phyloP scores from a whole-genome alignment of 2,888 invertebrate genomes.

The Malthinus flaveolus region DNA sequence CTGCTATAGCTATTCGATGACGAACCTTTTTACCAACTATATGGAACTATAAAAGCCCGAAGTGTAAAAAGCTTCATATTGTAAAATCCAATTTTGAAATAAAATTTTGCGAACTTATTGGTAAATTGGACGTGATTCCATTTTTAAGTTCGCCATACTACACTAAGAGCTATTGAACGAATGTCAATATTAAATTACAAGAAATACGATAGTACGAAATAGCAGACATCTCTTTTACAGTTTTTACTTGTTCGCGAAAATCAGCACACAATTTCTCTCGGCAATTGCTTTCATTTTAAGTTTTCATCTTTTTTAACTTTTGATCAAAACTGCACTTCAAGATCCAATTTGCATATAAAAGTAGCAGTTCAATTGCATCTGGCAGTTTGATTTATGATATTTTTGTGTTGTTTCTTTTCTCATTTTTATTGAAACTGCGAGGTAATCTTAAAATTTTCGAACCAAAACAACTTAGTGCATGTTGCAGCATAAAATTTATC shows the following conservation, averaged over 20 bases:
- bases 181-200: constrained; percentile 23
- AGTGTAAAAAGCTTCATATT: constrained; percentile 11
- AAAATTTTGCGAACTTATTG: constrained; percentile 28
- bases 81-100: constrained; percentile 25
- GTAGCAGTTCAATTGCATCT: constrained; percentile 20
- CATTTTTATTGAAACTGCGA: no score
- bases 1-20: no score
- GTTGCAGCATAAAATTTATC: no score
- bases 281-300: constrained; percentile 13
- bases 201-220: constrained; percentile 13
- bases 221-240: constrained; percentile 8
- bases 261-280: constrained; percentile 12
- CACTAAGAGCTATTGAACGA: constrained; percentile 19
- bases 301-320: constrained; percentile 9
- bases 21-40: background rate
- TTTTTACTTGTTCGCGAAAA: constrained; percentile 6
- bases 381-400: constrained; percentile 16
- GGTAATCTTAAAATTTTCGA: no score
- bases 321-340: constrained; percentile 15
- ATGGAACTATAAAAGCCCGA: background rate
- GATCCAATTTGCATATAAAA: constrained; percentile 30
- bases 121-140: constrained; percentile 28
- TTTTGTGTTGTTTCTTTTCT: no score
- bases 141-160: constrained; percentile 22
- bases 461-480: no score